Percentiles rank a stretch among this genome's conserved stretches.
These are phyloP conservation scores for Bucorvus abyssinicus DNA, from an alignment of 2,797 vertebrate species.

Conservation along the genomic window DNA sequence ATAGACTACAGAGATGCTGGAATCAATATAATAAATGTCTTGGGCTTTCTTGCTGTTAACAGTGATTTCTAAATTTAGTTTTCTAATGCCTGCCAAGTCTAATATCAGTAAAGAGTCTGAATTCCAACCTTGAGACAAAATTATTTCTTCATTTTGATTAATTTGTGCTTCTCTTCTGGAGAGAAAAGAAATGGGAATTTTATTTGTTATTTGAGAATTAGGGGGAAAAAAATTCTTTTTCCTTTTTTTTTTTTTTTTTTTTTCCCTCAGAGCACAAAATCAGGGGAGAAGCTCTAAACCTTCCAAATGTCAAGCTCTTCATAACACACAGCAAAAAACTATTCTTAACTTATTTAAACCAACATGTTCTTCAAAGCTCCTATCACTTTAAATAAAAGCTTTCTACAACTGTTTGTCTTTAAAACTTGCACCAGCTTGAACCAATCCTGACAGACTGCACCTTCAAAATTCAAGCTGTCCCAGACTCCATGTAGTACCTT, in stretches of 20 bases:
- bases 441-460: background rate
- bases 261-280: background rate
- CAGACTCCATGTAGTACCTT: background rate
- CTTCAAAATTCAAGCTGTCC: background rate
- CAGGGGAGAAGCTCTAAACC: background rate
- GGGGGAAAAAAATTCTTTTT: background rate
- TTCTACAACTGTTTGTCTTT: background rate
- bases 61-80: background rate
- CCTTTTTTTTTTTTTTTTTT: fast-evolving
- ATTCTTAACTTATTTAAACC: background rate
- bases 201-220: background rate
- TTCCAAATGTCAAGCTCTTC: background rate
- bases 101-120: background rate
- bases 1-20: background rate
- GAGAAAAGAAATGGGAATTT: background rate
- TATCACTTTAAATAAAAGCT: background rate
- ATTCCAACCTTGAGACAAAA: background rate
- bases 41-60: background rate
- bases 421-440: background rate
- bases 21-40: background rate
- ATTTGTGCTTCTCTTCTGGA: background rate
- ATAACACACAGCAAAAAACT: background rate
- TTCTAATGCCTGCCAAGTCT: background rate
- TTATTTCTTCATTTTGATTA: background rate
- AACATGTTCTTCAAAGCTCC: background rate